A percentile compares a stretch with the other conserved stretches of the same genome.
Conservation (phyloP, 2,888 invertebrate species). For the Heliconius hortense region DNA sequence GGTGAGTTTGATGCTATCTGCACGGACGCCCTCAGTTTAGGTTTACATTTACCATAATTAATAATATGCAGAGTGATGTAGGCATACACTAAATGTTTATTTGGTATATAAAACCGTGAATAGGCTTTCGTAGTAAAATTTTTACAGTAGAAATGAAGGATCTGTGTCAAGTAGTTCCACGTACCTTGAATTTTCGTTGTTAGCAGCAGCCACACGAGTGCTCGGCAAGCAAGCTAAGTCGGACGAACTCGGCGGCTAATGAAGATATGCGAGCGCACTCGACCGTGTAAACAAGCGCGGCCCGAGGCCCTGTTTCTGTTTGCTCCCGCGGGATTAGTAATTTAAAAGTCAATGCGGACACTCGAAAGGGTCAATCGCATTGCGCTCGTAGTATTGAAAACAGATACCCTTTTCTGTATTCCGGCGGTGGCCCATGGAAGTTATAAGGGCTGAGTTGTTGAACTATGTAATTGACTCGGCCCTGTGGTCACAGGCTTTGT, state of each 20-base stretch:
- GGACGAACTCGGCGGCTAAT: slow-evolving; percentile 59
- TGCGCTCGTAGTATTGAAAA: slow-evolving; percentile 78
- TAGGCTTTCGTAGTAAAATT: slow-evolving; percentile 24
- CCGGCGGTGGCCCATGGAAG: slow-evolving; percentile 79
- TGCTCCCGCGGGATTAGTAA: slow-evolving; percentile 80
- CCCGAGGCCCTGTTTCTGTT: slow-evolving; percentile 72
- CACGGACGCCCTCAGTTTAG: slow-evolving; percentile 42
- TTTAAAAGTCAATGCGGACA: slow-evolving; percentile 83
- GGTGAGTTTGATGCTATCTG: slow-evolving; percentile 65
- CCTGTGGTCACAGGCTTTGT: slow-evolving; percentile 80
- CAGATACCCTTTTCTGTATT: slow-evolving; percentile 82
- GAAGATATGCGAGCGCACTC: slow-evolving; percentile 79
- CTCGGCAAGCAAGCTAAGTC: slow-evolving; percentile 67
- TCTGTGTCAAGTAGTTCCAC: slow-evolving; percentile 48
- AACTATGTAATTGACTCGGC: slow-evolving; percentile 82
- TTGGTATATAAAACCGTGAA: slow-evolving; percentile 1
- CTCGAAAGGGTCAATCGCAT: slow-evolving; percentile 81
- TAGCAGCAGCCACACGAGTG: slow-evolving; percentile 56
- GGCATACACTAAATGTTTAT: slow-evolving; percentile 10
- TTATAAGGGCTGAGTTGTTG: slow-evolving; percentile 82
- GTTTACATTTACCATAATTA: slow-evolving; percentile 27
- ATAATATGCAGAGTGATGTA: slow-evolving; percentile 6
- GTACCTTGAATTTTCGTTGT: slow-evolving; percentile 46
- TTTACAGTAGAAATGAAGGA: slow-evolving; percentile 44
- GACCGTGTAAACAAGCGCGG: slow-evolving; percentile 73